phyloP scores from a whole-genome alignment of 2,888 invertebrate species.

The Coelogynopora nodosa region DNA sequence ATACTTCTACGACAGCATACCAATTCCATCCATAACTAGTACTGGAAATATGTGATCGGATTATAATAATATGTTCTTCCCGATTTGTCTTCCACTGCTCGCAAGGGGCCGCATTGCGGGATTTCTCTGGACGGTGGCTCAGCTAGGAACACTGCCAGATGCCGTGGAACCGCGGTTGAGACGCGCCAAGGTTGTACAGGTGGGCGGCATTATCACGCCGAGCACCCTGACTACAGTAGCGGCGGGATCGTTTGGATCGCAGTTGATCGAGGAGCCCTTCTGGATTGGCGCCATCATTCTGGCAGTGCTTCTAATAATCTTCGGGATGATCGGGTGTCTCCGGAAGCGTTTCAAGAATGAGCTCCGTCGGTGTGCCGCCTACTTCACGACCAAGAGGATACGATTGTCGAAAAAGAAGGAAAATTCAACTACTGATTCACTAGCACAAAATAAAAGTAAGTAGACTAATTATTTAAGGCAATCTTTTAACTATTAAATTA shows the following conservation, averaged over 20 bases:
- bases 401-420: too few species aligned
- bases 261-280: slow-evolving; percentile 1
- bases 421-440: too few species aligned
- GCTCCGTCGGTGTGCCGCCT: not conserved
- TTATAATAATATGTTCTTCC: not conserved
- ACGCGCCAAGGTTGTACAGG: too few species aligned
- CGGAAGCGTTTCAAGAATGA: not conserved
- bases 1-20: too few species aligned
- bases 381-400: not conserved
- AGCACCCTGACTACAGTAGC: not conserved
- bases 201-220: not conserved
- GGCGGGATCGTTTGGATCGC: not conserved
- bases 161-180: too few species aligned
- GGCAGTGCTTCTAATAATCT: not conserved
- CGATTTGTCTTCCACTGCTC: not conserved
- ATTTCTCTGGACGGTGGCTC: not conserved
- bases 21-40: too few species aligned
- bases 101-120: not conserved
- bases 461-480: too few species aligned
- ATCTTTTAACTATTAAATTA: too few species aligned
- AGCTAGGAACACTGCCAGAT: not conserved
- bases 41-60: not conserved
- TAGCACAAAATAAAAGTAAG: too few species aligned
- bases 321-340: not conserved
- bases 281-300: not conserved